Conservation (phyloP, 2,888 invertebrate genomes). For the Nephrotoma appendiculata region DNA sequence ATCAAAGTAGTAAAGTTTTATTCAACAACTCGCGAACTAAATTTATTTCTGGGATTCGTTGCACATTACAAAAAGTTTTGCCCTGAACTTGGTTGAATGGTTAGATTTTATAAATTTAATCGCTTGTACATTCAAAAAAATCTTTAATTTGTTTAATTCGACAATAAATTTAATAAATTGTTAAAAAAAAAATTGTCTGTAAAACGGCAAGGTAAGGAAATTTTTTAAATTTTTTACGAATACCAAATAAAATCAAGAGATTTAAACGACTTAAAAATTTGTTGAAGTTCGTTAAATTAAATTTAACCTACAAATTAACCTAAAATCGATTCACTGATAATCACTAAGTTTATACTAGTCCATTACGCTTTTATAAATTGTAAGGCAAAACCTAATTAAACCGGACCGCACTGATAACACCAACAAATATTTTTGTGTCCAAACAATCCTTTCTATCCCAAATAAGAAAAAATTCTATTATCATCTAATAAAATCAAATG, state of each 20-base stretch:
- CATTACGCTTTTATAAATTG: not conserved
- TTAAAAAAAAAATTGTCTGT: no score
- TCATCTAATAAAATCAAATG: not conserved
- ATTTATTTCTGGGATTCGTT: no score
- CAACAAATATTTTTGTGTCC: not conserved
- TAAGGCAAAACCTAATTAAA: not conserved
- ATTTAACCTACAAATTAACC: not conserved
- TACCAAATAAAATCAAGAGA: not conserved
- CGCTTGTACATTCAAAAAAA: no score
- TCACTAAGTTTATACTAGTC: not conserved
- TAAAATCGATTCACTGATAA: not conserved
- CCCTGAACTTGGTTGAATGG: no score
- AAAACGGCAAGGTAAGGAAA: no score
- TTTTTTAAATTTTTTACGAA: no score
- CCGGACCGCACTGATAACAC: not conserved
- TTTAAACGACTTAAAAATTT: not conserved
- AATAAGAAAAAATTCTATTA: not conserved
- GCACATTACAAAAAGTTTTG: no score
- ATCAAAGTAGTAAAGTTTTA: no score
- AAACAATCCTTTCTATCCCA: not conserved
- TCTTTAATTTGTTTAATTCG: no score
- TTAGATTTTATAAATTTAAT: no score
- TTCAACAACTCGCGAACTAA: no score
- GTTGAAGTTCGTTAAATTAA: not conserved
- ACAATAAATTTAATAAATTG: no score